These are phyloP conservation scores for Taenaris catops DNA, from an alignment of 2,888 invertebrate species.

Conservation along the genomic window DNA sequence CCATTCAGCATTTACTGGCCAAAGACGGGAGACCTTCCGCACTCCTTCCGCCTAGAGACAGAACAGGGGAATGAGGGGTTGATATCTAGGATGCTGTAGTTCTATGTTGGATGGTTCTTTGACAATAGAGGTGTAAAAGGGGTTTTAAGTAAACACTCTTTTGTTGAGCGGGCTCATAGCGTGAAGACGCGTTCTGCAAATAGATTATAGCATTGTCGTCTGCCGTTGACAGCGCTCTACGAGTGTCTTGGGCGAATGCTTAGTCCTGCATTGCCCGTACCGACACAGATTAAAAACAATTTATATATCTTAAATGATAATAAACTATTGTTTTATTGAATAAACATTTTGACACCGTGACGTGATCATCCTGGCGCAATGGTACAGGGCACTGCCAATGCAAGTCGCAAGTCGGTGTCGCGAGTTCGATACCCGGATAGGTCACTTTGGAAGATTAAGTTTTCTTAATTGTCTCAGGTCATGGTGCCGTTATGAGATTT, in stretches of 20 bases:
- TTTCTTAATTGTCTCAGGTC: too few relatives aligned
- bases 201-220: constrained; percentile 67
- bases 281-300: constrained; percentile 19
- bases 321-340: too few relatives aligned
- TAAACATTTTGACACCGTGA: too few relatives aligned
- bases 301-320: too few relatives aligned
- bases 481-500: too few relatives aligned
- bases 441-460: too few relatives aligned
- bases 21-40: constrained; percentile 31
- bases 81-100: constrained; percentile 29
- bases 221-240: constrained; percentile 22
- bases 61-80: constrained; percentile 21
- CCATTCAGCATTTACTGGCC: constrained; percentile 46
- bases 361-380: too few relatives aligned
- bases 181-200: constrained; percentile 62
- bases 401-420: too few relatives aligned
- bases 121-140: constrained; percentile 76
- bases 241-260: constrained; percentile 18
- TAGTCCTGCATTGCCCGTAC: constrained; percentile 5
- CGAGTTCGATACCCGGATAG: too few relatives aligned
- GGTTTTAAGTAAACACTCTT: constrained; percentile 75
- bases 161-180: constrained; percentile 60
- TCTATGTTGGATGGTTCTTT: constrained; percentile 39
- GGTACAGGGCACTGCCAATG: too few relatives aligned
- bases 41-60: constrained; percentile 19